Conservation (phyloP, 2,797 vertebrate species). For the Spheniscus humboldti region DNA sequence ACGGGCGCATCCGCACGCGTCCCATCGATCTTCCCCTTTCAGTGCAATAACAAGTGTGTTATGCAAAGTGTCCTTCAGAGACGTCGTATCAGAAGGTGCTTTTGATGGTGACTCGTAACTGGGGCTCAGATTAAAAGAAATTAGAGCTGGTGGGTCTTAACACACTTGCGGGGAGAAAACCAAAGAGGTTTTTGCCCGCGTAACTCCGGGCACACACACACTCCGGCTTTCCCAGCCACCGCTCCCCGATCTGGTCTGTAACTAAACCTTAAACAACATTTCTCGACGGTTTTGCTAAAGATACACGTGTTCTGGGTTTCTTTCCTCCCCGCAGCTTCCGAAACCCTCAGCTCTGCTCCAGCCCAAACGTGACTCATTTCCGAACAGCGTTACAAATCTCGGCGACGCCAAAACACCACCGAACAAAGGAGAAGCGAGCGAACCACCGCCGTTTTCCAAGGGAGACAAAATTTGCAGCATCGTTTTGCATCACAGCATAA, state of each 20-base stretch:
- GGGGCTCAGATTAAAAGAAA: neutral
- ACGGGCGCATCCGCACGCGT: neutral
- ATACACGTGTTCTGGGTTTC: neutral
- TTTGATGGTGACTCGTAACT: accelerated
- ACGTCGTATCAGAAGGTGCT: accelerated
- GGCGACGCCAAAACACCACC: neutral
- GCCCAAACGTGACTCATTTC: neutral
- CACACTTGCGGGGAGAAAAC: neutral
- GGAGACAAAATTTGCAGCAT: neutral
- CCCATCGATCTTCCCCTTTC: neutral
- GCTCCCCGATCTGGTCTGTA: accelerated
- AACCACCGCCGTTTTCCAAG: too few species aligned
- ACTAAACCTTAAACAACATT: neutral
- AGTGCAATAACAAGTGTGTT: neutral
- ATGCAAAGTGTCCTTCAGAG: neutral
- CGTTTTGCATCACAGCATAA: neutral
- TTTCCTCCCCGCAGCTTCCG: neutral
- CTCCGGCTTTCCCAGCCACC: accelerated
- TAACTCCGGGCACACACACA: neutral
- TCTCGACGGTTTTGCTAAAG: accelerated
- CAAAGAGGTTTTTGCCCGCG: neutral
- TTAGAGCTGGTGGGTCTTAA: neutral
- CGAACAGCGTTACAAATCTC: neutral
- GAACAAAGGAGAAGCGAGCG: neutral
- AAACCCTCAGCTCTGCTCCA: neutral